These are phyloP conservation scores for Melanophora roralis DNA, from an alignment of 2,888 invertebrate species.

Conservation along the genomic window DNA sequence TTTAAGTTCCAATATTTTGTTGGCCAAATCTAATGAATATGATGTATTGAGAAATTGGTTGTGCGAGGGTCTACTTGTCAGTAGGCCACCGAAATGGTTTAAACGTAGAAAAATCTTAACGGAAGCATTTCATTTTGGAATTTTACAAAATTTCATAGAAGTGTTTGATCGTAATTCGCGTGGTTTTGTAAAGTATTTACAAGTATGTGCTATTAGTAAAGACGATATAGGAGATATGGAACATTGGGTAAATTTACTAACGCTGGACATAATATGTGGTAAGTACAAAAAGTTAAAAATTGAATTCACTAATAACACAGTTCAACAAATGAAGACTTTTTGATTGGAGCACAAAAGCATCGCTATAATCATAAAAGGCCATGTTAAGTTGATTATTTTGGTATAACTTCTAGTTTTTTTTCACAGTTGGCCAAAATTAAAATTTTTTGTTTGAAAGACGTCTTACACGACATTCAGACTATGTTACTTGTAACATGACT, in stretches of 20 bases:
- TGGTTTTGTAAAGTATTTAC: conserved; percentile 76
- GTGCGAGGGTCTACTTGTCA: conserved; percentile 67
- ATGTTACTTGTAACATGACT: too few species aligned
- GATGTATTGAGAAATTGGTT: conserved; percentile 66
- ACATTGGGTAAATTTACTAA: conserved; percentile 78
- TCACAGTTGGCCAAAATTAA: too few species aligned
- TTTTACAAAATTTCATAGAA: conserved; percentile 83
- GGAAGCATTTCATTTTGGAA: conserved; percentile 87
- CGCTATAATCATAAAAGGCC: too few species aligned
- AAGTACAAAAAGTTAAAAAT: conserved; percentile 66
- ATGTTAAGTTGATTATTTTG: too few species aligned
- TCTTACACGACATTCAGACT: too few species aligned
- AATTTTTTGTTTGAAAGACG: too few species aligned
- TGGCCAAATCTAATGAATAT: conserved; percentile 66
- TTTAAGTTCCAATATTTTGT: conserved; percentile 58
- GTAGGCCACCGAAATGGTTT: conserved; percentile 79
- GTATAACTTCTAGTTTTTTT: too few species aligned
- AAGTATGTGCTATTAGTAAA: conserved; percentile 78
- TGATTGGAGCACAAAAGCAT: too few species aligned
- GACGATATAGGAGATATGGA: conserved; percentile 78
- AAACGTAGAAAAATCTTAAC: conserved; percentile 83
- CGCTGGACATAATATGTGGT: conserved; percentile 76
- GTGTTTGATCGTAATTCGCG: conserved; percentile 82
- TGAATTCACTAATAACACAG: too few species aligned
- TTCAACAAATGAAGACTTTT: too few species aligned